phyloP scores from a whole-genome alignment of 2,797 vertebrate species.

The Pogoniulus pusillus region DNA sequence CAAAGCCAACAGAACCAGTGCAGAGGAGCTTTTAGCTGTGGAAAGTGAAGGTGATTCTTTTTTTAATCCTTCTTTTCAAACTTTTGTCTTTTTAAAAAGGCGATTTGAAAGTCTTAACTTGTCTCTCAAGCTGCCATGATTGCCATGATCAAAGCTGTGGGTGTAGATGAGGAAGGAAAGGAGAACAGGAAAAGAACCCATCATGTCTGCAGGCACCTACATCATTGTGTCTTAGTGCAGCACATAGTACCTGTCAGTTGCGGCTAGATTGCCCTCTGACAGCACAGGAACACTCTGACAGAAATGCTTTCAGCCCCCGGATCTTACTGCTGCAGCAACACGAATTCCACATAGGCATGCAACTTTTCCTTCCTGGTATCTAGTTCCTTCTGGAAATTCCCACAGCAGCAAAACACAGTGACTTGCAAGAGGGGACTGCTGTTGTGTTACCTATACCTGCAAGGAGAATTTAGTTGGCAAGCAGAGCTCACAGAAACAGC shows the following conservation, averaged over 20 bases:
- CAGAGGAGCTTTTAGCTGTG: background rate
- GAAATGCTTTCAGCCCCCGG: background rate
- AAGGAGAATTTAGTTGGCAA: background rate
- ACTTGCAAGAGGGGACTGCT: background rate
- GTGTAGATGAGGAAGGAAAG: background rate
- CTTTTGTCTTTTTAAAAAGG: background rate
- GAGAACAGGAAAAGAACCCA: background rate
- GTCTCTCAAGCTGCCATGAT: background rate
- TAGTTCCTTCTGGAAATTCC: background rate
- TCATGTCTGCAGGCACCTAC: background rate
- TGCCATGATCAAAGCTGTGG: background rate
- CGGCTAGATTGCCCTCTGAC: background rate
- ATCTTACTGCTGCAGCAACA: background rate
- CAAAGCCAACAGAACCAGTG: background rate
- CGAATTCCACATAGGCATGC: fast-evolving
- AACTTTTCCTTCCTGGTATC: background rate
- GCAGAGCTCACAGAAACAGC: background rate
- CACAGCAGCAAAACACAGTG: background rate
- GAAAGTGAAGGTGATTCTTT: background rate
- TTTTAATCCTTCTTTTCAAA: background rate
- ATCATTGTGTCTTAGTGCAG: background rate
- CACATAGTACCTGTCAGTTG: fast-evolving
- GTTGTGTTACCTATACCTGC: background rate
- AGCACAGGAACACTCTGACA: background rate
- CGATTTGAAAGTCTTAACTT: background rate